Conservation (phyloP, 2,113 vertebrate genomes). For the Crypturellus undulatus region DNA sequence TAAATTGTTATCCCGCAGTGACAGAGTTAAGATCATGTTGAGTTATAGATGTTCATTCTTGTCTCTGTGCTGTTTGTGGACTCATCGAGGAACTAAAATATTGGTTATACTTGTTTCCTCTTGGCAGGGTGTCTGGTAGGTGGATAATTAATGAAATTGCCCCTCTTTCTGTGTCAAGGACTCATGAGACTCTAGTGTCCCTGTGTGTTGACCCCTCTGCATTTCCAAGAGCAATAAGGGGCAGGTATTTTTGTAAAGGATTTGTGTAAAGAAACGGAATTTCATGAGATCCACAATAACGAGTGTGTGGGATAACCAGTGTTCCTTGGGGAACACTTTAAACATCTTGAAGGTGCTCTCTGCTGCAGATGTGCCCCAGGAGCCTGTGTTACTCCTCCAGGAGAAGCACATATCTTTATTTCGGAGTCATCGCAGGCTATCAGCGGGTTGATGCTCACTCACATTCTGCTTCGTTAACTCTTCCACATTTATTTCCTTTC, state of each 20-base stretch:
- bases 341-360: neutral
- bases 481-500: conserved; percentile 21
- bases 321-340: conserved; percentile 6
- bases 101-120: neutral
- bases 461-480: conserved; percentile 51
- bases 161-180: neutral
- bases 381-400: conserved; percentile 11
- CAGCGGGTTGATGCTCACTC: conserved; percentile 9
- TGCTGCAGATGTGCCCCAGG: conserved; percentile 40
- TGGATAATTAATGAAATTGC: neutral
- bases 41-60: neutral
- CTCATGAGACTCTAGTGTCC: neutral
- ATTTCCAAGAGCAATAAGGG: neutral
- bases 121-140: neutral
- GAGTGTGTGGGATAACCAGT: neutral
- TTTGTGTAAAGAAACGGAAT: no score
- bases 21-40: neutral
- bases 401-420: conserved; percentile 23
- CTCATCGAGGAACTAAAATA: neutral
- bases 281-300: neutral
- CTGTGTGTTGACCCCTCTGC: neutral
- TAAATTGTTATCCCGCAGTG: neutral
- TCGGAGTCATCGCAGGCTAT: neutral
- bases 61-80: neutral
- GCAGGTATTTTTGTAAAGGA: neutral